Evolutionary conservation across 1,140 invertebrate species (phyloP).

Genomic region (Plodia interpunctella): DNA sequence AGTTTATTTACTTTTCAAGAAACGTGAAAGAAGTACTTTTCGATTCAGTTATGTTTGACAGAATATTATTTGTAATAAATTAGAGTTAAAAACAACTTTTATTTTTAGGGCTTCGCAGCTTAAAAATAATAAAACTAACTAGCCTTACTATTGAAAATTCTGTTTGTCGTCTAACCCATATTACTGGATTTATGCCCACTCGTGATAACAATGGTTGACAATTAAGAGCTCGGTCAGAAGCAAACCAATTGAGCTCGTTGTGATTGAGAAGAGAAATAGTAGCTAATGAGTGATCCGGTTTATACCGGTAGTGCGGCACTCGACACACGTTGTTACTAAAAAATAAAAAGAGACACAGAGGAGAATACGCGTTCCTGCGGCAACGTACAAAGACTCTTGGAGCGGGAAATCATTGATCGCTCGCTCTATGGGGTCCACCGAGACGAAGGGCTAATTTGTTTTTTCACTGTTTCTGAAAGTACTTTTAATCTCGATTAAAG

Average conservation of each 20-base stretch:
- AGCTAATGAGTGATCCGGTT: constrained; percentile 1
- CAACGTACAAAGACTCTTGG: too few relatives aligned
- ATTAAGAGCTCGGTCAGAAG: not conserved
- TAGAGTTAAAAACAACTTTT: too few relatives aligned
- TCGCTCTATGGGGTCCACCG: too few relatives aligned
- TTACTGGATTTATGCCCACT: not conserved
- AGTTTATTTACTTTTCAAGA: not conserved
- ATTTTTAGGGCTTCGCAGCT: too few relatives aligned
- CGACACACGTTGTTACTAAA: not conserved
- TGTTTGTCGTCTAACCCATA: too few relatives aligned
- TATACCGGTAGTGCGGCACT: not conserved
- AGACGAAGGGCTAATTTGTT: too few relatives aligned
- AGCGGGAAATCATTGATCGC: too few relatives aligned
- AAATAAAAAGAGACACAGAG: not conserved
- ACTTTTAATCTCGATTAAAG: too few relatives aligned
- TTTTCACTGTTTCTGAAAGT: too few relatives aligned
- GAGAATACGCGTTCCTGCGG: not conserved
- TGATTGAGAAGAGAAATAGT: constrained; percentile 7
- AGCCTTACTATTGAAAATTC: too few relatives aligned
- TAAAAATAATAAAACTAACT: not conserved
- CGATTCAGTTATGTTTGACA: too few relatives aligned
- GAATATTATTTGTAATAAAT: too few relatives aligned
- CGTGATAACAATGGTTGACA: not conserved
- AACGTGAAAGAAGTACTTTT: not conserved
- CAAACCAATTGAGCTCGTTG: not conserved